These are phyloP conservation scores for Dicerorhinus sumatrensis DNA, from an alignment of 2,113 vertebrate genomes.

Conservation along the genomic window DNA sequence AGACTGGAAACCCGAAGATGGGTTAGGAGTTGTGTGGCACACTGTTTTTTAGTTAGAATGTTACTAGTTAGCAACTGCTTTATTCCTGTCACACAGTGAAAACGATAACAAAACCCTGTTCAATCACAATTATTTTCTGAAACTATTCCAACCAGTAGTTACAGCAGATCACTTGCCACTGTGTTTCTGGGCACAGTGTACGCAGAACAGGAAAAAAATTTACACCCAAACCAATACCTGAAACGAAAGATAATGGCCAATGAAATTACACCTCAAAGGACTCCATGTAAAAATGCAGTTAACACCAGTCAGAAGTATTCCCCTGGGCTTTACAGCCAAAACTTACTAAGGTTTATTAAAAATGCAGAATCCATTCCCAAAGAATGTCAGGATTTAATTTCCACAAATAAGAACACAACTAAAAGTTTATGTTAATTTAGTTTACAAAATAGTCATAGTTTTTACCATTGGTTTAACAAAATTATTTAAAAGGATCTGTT, in stretches of 20 bases:
- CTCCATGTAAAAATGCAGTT: slow-evolving; percentile 3
- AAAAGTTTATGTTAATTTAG: background rate
- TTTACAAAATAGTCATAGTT: slow-evolving; percentile 23
- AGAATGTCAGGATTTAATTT: slow-evolving; percentile 48
- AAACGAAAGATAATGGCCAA: background rate
- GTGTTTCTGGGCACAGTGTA: background rate
- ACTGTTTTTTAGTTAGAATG: slow-evolving; percentile 10
- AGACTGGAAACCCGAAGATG: background rate
- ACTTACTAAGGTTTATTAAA: slow-evolving; percentile 1
- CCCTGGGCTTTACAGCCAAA: background rate
- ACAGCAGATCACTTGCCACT: background rate
- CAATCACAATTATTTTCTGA: slow-evolving; percentile 34
- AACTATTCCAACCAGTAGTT: slow-evolving; percentile 7
- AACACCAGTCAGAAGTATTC: background rate
- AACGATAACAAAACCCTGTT: background rate
- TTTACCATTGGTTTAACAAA: background rate
- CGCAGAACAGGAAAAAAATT: background rate
- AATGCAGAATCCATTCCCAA: background rate
- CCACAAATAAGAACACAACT: background rate
- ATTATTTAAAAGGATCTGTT: background rate
- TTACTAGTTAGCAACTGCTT: background rate
- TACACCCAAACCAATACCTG: background rate
- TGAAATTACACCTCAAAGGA: background rate
- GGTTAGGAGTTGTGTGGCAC: background rate
- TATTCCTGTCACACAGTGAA: background rate